Percentiles rank a stretch among this genome's conserved stretches.
phyloP scores from a whole-genome alignment of 2,113 vertebrate genomes.

The Machaerirhynchus nigripectus region DNA sequence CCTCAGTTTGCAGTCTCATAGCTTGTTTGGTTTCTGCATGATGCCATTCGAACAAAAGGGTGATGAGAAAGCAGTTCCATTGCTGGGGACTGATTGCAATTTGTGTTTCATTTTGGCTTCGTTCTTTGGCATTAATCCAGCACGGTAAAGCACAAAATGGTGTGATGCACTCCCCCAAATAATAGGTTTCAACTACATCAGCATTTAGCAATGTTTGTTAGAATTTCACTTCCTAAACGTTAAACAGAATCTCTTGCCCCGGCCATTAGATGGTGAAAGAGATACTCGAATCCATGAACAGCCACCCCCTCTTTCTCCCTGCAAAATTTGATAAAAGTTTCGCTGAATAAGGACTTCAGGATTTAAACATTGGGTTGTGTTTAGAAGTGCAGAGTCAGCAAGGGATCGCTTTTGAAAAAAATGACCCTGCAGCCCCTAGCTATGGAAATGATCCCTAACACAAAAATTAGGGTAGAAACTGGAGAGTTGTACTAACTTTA shows the following conservation, averaged over 20 bases:
- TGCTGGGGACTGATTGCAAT: not conserved
- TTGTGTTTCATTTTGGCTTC: not conserved
- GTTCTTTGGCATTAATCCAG: conserved; percentile 4
- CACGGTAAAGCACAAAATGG: conserved; percentile 13
- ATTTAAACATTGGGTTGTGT: not conserved
- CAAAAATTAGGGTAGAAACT: not conserved
- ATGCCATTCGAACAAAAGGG: conserved; percentile 38
- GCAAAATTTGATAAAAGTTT: not conserved
- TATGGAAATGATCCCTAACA: not conserved
- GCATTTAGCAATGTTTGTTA: not conserved
- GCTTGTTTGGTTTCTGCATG: conserved; percentile 27
- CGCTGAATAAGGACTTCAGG: not conserved
- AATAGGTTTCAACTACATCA: conserved; percentile 18
- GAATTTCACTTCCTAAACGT: not conserved
- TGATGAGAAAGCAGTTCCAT: conserved; percentile 46
- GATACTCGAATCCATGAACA: not conserved
- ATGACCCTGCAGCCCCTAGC: not conserved
- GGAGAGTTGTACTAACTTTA: not conserved
- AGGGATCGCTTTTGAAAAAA: not conserved
- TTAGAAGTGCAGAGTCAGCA: not conserved
- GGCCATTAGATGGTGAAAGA: not conserved
- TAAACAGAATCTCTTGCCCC: not conserved
- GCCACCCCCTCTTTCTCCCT: not conserved
- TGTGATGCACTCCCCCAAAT: not conserved
- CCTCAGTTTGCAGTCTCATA: not conserved